Base-by-base conservation (phyloP, 2,888 invertebrate species). In the Congeria kusceri region DNA sequence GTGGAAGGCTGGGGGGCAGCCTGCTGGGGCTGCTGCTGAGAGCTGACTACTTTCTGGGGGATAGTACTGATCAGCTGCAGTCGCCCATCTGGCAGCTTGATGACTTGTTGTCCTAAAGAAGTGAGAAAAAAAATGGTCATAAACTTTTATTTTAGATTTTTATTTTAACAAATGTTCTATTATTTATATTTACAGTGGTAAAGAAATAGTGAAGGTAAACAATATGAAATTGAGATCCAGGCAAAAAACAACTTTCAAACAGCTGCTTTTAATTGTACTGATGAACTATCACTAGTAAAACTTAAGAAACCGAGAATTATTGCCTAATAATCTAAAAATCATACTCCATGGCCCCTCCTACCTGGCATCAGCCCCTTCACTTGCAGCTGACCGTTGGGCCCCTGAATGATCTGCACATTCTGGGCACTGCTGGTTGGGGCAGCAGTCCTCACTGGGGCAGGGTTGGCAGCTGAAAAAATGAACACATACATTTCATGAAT, bases 41-140 rank as follows among this genome's bases (percentile, higher is more conserved):
- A 9, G 23, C 25, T 20, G 5, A 53, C 23, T 32, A 93, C 82
- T 27, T 93, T 86, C 84, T 94, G 90, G 88, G 87, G 81, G 2
- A 91, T 88, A 66, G 91, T 83, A 4, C 92, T 96, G 46, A 97
- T 95, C 23, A 98, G 96, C 92, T 98, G 98, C 28, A 98, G 94
- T 92, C 97, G 97, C 0, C 98, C 98, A 93, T 98, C 98, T 0
- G 98, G 96, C 95, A 98, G 96, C 92, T 98, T 97, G 57, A 98
- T 96, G 71, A 98, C 94, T 91, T 98, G 98, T 92, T 98, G 98
- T 73, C 93, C 94, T 94, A 84, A 28, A 69, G 63, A 59, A 53
- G 25, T 62, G 32, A 56, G 44, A 15, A 11, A 39, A 39, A 39
- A 13, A 63, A 11, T 13, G 39, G 39, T 32, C 32, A 32, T 4